Conservation (phyloP, 2,797 vertebrate species). For the Sparidentex hasta region DNA sequence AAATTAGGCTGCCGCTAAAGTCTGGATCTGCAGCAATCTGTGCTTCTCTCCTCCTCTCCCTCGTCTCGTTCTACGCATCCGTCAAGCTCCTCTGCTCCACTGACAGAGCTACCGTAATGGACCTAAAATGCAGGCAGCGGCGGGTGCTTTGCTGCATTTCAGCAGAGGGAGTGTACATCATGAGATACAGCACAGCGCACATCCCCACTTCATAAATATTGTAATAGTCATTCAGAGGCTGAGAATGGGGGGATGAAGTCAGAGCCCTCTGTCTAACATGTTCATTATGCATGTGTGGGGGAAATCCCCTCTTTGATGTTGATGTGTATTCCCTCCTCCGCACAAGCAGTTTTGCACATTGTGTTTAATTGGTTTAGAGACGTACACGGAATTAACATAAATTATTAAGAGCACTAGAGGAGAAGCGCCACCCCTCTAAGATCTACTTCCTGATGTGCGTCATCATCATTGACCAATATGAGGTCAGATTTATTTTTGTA, state of each 20-base stretch:
- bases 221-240: slow-evolving; percentile 39
- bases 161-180: slow-evolving; percentile 45
- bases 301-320: slow-evolving; percentile 19
- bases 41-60: slow-evolving; percentile 50
- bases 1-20: slow-evolving; percentile 39
- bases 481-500: not conserved
- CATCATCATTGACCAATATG: not conserved
- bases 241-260: slow-evolving; percentile 1
- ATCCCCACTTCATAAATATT: slow-evolving; percentile 66
- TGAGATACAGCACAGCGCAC: slow-evolving; percentile 16
- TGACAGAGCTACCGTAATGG: slow-evolving; percentile 74
- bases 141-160: slow-evolving; percentile 38
- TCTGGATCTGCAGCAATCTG: slow-evolving; percentile 68
- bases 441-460: not conserved
- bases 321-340: slow-evolving; percentile 1
- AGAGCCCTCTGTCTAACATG: not conserved
- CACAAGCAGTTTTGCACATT: slow-evolving; percentile 7
- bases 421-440: not conserved
- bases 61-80: slow-evolving; percentile 73
- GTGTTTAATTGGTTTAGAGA: slow-evolving; percentile 21
- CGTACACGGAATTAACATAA: slow-evolving; percentile 26
- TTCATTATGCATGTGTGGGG: slow-evolving; percentile 15
- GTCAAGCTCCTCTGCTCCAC: slow-evolving; percentile 64
- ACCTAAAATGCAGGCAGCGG: slow-evolving; percentile 58
- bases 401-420: slow-evolving; percentile 35